A percentile compares a stretch with the other conserved stretches of the same genome.
Conservation (phyloP, 2,113 vertebrate genomes). For the Choloepus hoffmanni region DNA sequence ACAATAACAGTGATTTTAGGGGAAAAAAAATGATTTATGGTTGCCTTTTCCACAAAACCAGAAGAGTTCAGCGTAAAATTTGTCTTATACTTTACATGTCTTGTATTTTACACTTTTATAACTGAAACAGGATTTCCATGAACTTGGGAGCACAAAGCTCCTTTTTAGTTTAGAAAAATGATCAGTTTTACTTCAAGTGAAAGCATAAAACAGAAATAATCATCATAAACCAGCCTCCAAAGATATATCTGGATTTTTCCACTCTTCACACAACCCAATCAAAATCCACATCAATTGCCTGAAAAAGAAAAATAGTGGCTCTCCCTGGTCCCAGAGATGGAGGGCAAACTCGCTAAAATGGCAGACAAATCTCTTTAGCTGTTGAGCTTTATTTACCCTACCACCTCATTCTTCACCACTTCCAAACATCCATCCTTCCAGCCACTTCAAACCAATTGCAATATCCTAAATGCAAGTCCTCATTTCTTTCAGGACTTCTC, state of each 20-base stretch:
- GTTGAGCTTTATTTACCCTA: neutral
- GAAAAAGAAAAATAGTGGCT: neutral
- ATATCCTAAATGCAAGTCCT: neutral
- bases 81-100: neutral
- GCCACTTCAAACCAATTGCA: neutral
- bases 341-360: neutral
- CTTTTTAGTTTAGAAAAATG: neutral
- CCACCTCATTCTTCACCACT: neutral
- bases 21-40: neutral
- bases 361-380: neutral
- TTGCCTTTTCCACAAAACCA: slow-evolving; percentile 1
- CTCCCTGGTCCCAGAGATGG: neutral
- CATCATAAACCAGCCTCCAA: neutral
- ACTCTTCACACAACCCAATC: neutral
- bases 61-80: neutral
- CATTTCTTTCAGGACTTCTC: neutral
- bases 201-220: neutral
- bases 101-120: neutral
- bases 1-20: neutral
- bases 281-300: neutral
- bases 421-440: neutral
- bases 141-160: neutral
- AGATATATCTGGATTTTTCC: neutral
- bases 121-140: neutral
- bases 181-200: neutral